Evolutionary conservation across 1,140 invertebrate genomes (phyloP), one percentile per base, ranked within the genome.

Genomic region (Leptopilina clavipes): DNA sequence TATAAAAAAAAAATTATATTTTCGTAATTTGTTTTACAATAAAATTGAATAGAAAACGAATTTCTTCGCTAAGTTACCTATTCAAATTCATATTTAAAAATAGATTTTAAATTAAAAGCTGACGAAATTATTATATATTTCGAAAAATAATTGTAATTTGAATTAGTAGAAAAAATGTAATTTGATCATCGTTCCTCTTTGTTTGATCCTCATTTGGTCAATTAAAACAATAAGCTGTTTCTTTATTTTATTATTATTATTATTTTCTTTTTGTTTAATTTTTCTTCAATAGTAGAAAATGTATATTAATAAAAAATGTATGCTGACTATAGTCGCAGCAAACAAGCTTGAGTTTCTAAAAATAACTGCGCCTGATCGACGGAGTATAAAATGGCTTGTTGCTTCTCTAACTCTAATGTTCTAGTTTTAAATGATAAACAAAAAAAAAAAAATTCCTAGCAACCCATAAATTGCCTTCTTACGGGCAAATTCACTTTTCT

Each of bases 171-270:
- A 73, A 71, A 81, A 73, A 70, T 73, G 40, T 70, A 45, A 75
- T 77, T 80, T 77, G 70, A 72, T 40, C 83, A 86, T 86, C 83
- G 85, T 86, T 85, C 83, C 82, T 85, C 82, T 84, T 84, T n/a
- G n/a, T 84, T 77, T 31, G 59, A 70, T 25, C 73, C 37, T 77
- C 44, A 75, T 73, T 70, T 72, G 56, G 76, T 52, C 48, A 40
- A 74, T 59, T 52, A 56, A 77, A 76, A 73, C 76, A 76, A 77
- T 70, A 65, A 79, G 31, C 76, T 73, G 71, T 72, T 77, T 78
- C 74, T 76, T 71, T 74, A 65, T 43, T 73, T 71, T 14, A 25
- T 5, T 70, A 70, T 31, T n/a, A 73, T 14, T 73, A 7, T 40
- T 40, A 3, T 40, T 8, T 40, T 9, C 7, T 40, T 40, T 40